phyloP scores from a whole-genome alignment of 2,113 vertebrate species.

The Chloropsis hardwickii region DNA sequence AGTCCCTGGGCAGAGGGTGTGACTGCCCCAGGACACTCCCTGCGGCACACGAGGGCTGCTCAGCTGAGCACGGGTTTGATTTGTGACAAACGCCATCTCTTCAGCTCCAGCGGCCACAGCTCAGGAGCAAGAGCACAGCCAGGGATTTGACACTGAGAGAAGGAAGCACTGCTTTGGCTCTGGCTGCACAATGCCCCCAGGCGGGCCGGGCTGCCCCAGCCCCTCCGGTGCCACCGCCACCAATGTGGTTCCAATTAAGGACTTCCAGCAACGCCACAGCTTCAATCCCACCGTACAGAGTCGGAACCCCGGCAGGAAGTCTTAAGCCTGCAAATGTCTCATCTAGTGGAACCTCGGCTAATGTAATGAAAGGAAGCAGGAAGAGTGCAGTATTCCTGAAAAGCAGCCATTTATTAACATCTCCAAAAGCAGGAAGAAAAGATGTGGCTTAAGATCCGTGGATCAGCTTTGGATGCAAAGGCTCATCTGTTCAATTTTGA shows the following conservation, averaged over 20 bases:
- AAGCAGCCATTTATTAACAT: constrained; percentile 54
- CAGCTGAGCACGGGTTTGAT: background rate
- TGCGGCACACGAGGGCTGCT: background rate
- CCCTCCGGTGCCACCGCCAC: constrained; percentile 37
- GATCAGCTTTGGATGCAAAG: background rate
- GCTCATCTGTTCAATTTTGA: background rate
- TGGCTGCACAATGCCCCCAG: constrained; percentile 58
- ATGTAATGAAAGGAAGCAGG: constrained; percentile 75
- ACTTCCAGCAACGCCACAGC: constrained; percentile 65
- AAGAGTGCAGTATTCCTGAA: constrained; percentile 62
- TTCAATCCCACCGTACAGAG: constrained; percentile 69
- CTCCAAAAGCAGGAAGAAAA: constrained; percentile 23
- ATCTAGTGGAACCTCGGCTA: constrained; percentile 62
- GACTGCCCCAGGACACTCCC: background rate
- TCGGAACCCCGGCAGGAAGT: constrained; percentile 76
- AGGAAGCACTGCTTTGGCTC: constrained; percentile 37
- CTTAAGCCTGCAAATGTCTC: constrained; percentile 74
- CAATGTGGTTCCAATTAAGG: constrained; percentile 81
- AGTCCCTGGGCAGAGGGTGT: background rate
- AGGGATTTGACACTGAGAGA: background rate
- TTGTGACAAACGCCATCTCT: background rate
- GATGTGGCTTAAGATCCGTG: background rate
- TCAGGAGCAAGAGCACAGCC: background rate
- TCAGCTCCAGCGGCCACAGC: background rate
- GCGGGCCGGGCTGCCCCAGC: constrained; percentile 50